A percentile compares a stretch with the other conserved stretches of the same genome.
Conservation (phyloP, 2,113 vertebrate genomes). For the Melanerpes formicivorus region DNA sequence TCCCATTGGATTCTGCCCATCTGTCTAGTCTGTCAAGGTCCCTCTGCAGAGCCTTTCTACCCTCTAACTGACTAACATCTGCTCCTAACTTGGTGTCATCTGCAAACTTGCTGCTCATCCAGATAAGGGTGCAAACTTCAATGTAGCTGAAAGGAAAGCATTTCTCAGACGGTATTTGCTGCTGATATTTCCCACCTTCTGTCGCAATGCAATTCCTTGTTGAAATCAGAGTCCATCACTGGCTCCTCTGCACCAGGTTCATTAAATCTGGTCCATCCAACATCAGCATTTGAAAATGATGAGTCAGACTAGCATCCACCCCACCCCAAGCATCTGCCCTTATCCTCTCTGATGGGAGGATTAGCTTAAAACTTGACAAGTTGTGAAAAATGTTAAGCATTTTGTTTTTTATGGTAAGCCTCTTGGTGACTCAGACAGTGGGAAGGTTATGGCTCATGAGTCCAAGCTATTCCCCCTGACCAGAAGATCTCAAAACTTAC, state of each 20-base stretch:
- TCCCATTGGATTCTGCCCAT: too few species aligned
- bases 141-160: background rate
- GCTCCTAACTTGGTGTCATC: too few species aligned
- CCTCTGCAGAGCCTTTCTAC: too few species aligned
- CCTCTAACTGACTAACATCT: too few species aligned
- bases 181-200: background rate
- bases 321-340: background rate
- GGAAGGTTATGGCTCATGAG: background rate
- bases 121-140: background rate
- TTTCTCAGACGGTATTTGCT: background rate
- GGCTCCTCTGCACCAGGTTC: background rate
- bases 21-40: too few species aligned
- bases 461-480: background rate
- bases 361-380: slow-evolving; percentile 6
- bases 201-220: background rate
- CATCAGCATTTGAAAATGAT: background rate
- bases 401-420: background rate
- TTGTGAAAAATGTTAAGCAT: background rate
- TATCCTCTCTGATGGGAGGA: background rate
- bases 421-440: background rate
- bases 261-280: background rate
- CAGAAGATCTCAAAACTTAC: background rate
- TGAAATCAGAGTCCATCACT: background rate
- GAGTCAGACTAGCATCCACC: slow-evolving; percentile 11
- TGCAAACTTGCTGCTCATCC: background rate